A percentile compares a stretch with the other conserved stretches of the same genome.
phyloP scores from a whole-genome alignment of 2,888 invertebrate genomes.

The Drosophila prolongata region DNA sequence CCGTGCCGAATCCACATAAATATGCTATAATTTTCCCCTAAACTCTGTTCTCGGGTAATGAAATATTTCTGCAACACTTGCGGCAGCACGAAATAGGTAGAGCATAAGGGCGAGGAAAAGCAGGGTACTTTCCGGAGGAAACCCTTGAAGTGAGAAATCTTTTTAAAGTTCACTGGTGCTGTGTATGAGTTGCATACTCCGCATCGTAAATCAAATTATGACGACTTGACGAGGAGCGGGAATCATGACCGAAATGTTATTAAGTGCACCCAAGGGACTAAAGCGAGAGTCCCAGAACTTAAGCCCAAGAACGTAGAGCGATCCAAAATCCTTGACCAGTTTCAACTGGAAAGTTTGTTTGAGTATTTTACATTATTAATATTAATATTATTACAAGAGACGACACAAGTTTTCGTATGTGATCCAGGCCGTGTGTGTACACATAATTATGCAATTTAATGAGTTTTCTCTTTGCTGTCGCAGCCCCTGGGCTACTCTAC shows the following conservation, averaged over 20 bases:
- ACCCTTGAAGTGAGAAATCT: constrained; percentile 27
- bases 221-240: constrained; percentile 48
- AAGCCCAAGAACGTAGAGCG: constrained; percentile 4
- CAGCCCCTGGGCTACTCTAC: constrained; percentile 34
- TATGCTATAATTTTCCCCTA: constrained; percentile 60
- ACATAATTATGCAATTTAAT: constrained; percentile 78
- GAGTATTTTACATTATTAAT: constrained; percentile 74
- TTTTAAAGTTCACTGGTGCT: constrained; percentile 48
- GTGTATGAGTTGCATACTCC: constrained; percentile 18
- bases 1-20: constrained; percentile 51
- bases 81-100: constrained; percentile 7
- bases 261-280: constrained; percentile 68
- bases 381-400: constrained; percentile 68
- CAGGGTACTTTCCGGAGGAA: constrained; percentile 3
- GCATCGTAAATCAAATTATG: constrained; percentile 74
- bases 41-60: constrained; percentile 57
- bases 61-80: constrained; percentile 78
- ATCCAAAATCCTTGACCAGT: constrained; percentile 38
- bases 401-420: constrained; percentile 25
- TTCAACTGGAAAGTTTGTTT: constrained; percentile 25
- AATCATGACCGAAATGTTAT: constrained; percentile 64
- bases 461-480: constrained; percentile 67
- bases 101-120: constrained; percentile 7
- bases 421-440: constrained; percentile 40
- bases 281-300: constrained; percentile 7